Percentiles rank a stretch among this genome's conserved stretches.
phyloP scores from a whole-genome alignment of 2,797 vertebrate species.

The Pangasius larnaudii region DNA sequence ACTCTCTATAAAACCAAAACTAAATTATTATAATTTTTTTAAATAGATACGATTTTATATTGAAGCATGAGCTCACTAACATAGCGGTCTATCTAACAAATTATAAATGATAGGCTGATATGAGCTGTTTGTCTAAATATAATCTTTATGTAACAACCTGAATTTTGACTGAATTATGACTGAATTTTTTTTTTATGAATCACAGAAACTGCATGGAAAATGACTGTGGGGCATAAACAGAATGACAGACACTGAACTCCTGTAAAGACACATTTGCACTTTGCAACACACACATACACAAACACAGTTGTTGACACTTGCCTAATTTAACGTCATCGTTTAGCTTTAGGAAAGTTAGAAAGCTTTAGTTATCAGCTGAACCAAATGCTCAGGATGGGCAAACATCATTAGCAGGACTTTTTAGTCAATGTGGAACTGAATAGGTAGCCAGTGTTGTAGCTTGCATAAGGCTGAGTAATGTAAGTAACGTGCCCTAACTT shows the following conservation, averaged over 20 bases:
- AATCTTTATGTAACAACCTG: not conserved
- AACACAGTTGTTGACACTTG: not conserved
- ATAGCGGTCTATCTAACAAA: too few relatives aligned
- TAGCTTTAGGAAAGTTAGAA: not conserved
- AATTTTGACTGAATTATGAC: too few relatives aligned
- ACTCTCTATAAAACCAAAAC: not conserved
- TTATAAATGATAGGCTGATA: not conserved
- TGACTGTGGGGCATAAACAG: not conserved
- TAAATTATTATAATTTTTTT: too few relatives aligned
- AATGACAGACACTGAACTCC: not conserved
- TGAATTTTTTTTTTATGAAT: not conserved
- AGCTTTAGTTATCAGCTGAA: not conserved
- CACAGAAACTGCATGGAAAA: not conserved
- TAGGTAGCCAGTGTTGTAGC: not conserved
- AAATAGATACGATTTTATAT: not conserved
- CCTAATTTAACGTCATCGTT: not conserved
- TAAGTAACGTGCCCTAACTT: not conserved
- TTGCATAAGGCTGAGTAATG: not conserved
- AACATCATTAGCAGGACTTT: not conserved
- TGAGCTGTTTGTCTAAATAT: not conserved
- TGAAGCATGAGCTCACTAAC: not conserved
- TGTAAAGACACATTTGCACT: not conserved
- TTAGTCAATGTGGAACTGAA: not conserved
- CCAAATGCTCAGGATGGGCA: not conserved
- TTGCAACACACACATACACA: not conserved